phyloP scores from a whole-genome alignment of 2,113 vertebrate species.

The Holacanthus passer region DNA sequence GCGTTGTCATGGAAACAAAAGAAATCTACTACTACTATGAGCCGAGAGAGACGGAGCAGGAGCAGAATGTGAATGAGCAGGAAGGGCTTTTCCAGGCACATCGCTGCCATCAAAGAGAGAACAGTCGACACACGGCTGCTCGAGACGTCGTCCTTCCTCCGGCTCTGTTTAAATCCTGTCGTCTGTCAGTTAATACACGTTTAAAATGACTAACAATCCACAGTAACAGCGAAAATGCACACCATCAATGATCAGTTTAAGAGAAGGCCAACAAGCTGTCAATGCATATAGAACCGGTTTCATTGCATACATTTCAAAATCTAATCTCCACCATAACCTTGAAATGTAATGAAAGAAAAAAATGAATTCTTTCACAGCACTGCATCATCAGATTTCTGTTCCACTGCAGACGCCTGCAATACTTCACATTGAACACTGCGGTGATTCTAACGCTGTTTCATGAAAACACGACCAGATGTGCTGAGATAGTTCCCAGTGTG shows the following conservation, averaged over 20 bases:
- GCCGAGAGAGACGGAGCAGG: slow-evolving; percentile 17
- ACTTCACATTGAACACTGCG: not conserved
- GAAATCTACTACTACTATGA: slow-evolving; percentile 46
- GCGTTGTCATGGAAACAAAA: slow-evolving; percentile 76
- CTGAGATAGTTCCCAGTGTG: too few relatives aligned
- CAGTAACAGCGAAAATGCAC: not conserved
- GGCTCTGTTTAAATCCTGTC: not conserved
- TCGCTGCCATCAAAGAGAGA: not conserved
- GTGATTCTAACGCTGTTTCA: not conserved
- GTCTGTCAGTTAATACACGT: not conserved
- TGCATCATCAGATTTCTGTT: not conserved
- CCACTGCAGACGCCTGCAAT: not conserved
- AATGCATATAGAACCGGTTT: not conserved
- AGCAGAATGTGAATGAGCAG: slow-evolving; percentile 53
- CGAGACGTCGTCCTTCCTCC: not conserved
- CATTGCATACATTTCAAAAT: not conserved
- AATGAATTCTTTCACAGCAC: not conserved
- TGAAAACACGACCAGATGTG: not conserved
- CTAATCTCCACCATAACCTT: not conserved
- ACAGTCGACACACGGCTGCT: not conserved
- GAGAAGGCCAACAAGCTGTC: not conserved
- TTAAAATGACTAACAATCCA: not conserved
- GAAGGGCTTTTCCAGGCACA: slow-evolving; percentile 46
- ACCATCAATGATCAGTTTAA: not conserved
- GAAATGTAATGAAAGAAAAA: not conserved